Base-by-base conservation (phyloP, 2,797 vertebrate species). In the Rhynchonycteris naso region DNA sequence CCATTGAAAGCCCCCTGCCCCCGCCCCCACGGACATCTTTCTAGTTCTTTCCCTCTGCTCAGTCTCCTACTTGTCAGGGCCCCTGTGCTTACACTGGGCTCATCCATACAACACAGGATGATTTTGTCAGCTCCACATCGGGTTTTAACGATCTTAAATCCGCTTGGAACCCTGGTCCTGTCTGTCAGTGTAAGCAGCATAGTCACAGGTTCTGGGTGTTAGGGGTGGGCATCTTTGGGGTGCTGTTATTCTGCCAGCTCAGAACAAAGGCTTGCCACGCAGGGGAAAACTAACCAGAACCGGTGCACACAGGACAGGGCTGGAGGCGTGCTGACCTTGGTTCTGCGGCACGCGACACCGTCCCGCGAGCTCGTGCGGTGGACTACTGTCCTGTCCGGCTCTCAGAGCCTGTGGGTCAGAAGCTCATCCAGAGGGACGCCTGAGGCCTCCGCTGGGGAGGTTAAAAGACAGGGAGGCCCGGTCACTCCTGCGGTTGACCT, bases 1-100 rank as follows among this genome's bases (percentile, higher is more conserved):
- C 24, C 15, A 0, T 1, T 30, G n/a, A 16, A 3, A 56, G 28
- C n/a, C 1, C 28, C 2, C 7, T 4, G 0, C 16, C 11, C 43
- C 13, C 21, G 33, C 54, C 11, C 2, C 0, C 3, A 26, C 19
- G 4, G 0, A 63, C 30, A 0, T 15, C 43, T 33, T 47, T 4
- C 0, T 7, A 43, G 13, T 6, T 5, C 54, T 58, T 4, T 22
- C 26, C 59, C 30, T 18, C 16, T 5, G 4, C 33, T 30, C 1
- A 0, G 1, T 16, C 58, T 52, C n/a, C 11, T 28, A 1, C 7
- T 30, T 7, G 2, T 7, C 30, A 33, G 33, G 33, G 16, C 68
- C 38, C 38, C 10, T 7, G 35, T 15, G 47, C 11, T 54, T 10
- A 11, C 7, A 1, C 2, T 28, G 18, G 18, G 38, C 28, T 52